Evolutionary conservation across 2,797 vertebrate species (phyloP), one percentile per base, ranked within the genome.

Genomic region (Streptopelia turtur): DNA sequence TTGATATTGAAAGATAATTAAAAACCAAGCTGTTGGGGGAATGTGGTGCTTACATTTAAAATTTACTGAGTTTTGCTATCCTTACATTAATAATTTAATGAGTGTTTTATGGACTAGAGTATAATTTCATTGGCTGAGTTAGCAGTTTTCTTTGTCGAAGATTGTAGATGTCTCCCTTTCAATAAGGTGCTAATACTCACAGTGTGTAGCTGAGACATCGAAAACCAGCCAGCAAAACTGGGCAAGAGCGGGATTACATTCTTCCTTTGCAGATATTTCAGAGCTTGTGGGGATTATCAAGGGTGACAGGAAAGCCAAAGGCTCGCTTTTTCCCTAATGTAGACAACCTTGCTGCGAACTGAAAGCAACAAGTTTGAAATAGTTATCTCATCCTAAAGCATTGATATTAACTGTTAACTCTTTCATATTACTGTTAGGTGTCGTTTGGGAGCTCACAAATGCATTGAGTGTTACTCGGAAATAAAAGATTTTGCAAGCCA

Each of bases 401-500:
- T 57, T 94, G n/a, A 57, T 92, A 20, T 27, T 83, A 61, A 76
- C 23, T 55, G 9, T 14, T 72, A 70, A 70, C 39, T 87, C 83
- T 69, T 91, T 89, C 79, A 9, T 94, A 31, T 97, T 93, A 63
- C 92, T 95, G 43, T 90, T 96, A 99, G 99, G 95, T 94, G 85
- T 78, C 93, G 68, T 16, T 89, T 94, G 37, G 98, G 98, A 37
- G 28, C 75, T 66, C 98, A 98, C 97, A 99, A 98, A 27, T 99
- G 99, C 97, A 98, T 99, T 37, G 99, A 99, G 94, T 99, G 99
- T 97, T 98, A 98, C 83, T 96, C 98, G 0, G 97, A 98, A 86
- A 96, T 99, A 57, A 98, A 98, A 84, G 98, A 99, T 95, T 99
- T 99, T 97, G 98, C 98, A 37, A 98, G 97, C 93, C 99, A 99